Percentiles rank a stretch among this genome's conserved stretches.
phyloP scores from a whole-genome alignment of 2,888 invertebrate species.

The Sialis fuliginosa region DNA sequence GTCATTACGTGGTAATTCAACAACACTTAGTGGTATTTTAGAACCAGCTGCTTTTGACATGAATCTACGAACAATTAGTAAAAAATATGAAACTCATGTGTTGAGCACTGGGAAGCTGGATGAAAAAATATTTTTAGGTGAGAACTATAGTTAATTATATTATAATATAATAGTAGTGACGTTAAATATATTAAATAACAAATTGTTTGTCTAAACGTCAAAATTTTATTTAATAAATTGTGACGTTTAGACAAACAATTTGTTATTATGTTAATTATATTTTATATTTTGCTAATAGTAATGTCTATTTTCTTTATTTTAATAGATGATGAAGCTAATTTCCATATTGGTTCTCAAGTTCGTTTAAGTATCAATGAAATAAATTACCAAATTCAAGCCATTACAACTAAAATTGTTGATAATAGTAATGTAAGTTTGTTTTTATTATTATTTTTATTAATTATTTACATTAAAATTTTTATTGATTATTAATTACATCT shows the following conservation, averaged over 20 bases:
- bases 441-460: background rate
- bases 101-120: constrained; percentile 88
- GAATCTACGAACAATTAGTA: constrained; percentile 72
- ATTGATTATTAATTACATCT: constrained; percentile 1
- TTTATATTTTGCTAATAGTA: too few relatives aligned
- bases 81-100: constrained; percentile 79
- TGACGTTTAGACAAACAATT: too few relatives aligned
- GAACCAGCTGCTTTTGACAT: constrained; percentile 65
- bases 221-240: too few relatives aligned
- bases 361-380: constrained; percentile 15
- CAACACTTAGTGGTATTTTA: constrained; percentile 54
- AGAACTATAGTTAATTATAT: constrained; percentile 16
- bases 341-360: constrained; percentile 34
- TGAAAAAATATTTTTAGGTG: constrained; percentile 85
- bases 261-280: constrained; percentile 1
- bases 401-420: background rate
- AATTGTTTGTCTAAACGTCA: too few relatives aligned
- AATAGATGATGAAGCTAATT: constrained; percentile 29
- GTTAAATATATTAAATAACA: too few relatives aligned
- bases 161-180: too few relatives aligned
- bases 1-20: constrained; percentile 55
- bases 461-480: background rate
- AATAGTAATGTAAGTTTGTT: background rate
- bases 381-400: constrained; percentile 1
- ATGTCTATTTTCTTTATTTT: too few relatives aligned